Evolutionary conservation across 2,888 invertebrate genomes (phyloP), one percentile per base, ranked within the genome.

Genomic region (Spodoptera exigua): DNA sequence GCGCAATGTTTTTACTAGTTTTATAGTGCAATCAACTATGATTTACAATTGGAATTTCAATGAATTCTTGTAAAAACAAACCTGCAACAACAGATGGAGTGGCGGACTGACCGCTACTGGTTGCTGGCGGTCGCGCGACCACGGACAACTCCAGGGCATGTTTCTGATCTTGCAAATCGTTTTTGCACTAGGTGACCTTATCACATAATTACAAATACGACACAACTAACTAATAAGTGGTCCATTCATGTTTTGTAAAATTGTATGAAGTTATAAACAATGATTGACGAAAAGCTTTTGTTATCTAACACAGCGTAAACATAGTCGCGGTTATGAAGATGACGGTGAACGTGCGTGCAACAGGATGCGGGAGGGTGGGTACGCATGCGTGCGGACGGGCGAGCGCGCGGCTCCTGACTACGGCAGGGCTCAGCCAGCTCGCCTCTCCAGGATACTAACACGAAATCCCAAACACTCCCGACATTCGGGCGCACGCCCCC

Each of bases 91-190:
- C 64, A 89, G 78, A 52, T 89, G 87, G 53, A 89, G 80, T 59
- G 91, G 89, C 59, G 86, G 85, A 74, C 88, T 90, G 80, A 90
- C 88, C 78, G 80, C 84, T 37, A 84, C 81, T 69, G 89, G 85
- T 54, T 84, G 84, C 82, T 86, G 90, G 53, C 88, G 89, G 66
- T 88, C 89, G 48, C 88, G 89, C 63, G 93, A 92, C 93, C 94
- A 94, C 78, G 92, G 92, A 70, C 93, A 94, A 66, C 79, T 90
- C 93, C 92, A 93, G 76, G 93, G 91, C 93, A 93, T 93, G 60
- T 68, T 80, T 70, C 76, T 71, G 75, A 69, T 77, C 59, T 74
- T 74, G 69, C 63, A 62, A 76, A 78, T 66, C 71, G 79, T 81
- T 75, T 80, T 73, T 79, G 79, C 79, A 85, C 82, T 81, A 18